These are phyloP conservation scores for Atherinosoma microstoma DNA, from an alignment of 2,797 vertebrate genomes.

Conservation along the genomic window DNA sequence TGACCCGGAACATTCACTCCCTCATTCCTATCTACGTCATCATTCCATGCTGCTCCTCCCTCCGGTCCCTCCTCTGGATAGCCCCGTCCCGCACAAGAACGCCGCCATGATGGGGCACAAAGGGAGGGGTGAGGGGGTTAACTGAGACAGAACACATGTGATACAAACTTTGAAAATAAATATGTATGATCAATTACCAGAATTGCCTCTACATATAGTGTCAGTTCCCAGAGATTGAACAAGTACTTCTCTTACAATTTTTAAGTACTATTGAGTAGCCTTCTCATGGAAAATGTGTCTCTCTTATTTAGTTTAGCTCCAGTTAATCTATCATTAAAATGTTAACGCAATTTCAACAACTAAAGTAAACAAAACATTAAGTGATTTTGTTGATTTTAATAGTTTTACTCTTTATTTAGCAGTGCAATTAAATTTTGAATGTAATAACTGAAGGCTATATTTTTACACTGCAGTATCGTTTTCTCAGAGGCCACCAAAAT, in stretches of 20 bases:
- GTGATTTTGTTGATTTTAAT: not conserved
- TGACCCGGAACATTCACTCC: constrained; percentile 89
- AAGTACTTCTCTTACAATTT: not conserved
- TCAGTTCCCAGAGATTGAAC: not conserved
- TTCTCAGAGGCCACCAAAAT: not conserved
- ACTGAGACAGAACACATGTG: not conserved
- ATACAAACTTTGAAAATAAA: not conserved
- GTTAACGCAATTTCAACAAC: not conserved
- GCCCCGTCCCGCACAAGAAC: constrained; percentile 62
- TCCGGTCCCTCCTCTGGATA: constrained; percentile 53
- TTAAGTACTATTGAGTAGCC: not conserved
- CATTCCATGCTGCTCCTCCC: constrained; percentile 77
- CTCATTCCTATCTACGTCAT: constrained; percentile 88
- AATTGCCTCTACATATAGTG: not conserved
- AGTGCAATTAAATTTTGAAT: not conserved
- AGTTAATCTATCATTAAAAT: not conserved
- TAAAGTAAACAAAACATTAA: not conserved
- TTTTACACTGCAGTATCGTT: not conserved
- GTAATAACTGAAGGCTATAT: not conserved
- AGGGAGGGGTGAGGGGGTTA: not conserved
- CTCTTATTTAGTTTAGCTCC: not conserved
- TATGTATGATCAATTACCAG: not conserved
- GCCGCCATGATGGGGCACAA: constrained; percentile 59
- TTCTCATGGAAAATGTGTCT: not conserved
- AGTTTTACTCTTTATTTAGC: not conserved